phyloP scores from a whole-genome alignment of 2,113 vertebrate species.

The Hippocampus comes region DNA sequence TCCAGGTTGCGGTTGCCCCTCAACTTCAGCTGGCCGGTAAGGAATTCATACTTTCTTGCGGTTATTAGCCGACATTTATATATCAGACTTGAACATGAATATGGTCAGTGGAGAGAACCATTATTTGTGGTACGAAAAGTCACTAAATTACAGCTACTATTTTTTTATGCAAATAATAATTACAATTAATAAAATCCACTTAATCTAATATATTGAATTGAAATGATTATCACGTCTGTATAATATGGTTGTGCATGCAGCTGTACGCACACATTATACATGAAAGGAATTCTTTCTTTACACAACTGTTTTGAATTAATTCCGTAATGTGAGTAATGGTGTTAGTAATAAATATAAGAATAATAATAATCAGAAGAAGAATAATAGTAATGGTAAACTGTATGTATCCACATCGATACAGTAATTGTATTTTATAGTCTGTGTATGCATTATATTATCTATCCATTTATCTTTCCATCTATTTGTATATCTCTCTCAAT shows the following conservation, averaged over 20 bases:
- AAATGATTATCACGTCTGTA: too few relatives aligned
- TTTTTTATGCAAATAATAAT: neutral
- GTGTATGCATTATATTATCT: neutral
- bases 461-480: too few relatives aligned
- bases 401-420: neutral
- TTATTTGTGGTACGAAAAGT: neutral
- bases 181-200: neutral
- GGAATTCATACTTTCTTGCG: slow-evolving; percentile 26
- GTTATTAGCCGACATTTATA: neutral
- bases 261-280: too few relatives aligned
- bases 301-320: too few relatives aligned
- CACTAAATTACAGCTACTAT: neutral
- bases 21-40: slow-evolving; percentile 98
- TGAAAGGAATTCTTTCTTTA: too few relatives aligned
- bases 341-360: neutral
- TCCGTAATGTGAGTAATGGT: too few relatives aligned
- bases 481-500: neutral
- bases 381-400: neutral
- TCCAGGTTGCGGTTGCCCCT: slow-evolving; percentile 82
- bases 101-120: neutral
- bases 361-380: neutral
- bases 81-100: neutral
- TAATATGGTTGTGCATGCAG: too few relatives aligned
- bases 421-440: neutral
- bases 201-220: too few relatives aligned